A percentile compares a stretch with the other conserved stretches of the same genome.
Conservation (phyloP, 2,888 invertebrate species). For the Spicauda simplicius region DNA sequence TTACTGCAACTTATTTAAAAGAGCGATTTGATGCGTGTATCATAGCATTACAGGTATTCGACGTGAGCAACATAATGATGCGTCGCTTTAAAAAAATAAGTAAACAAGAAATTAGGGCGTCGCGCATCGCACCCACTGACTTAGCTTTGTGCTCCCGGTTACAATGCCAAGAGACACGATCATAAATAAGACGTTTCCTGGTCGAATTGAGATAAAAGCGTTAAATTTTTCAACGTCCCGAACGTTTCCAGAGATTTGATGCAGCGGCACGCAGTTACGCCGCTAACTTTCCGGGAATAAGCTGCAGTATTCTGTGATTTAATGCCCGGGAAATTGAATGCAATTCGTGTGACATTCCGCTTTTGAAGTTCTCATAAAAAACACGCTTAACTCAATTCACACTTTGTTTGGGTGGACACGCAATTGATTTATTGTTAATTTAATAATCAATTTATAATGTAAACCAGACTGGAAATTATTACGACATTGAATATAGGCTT, state of each 20-base stretch:
- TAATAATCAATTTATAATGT: constrained; percentile 46
- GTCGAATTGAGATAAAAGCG: constrained; percentile 62
- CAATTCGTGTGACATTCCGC: constrained; percentile 14
- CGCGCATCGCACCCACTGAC: constrained; percentile 44
- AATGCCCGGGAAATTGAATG: constrained; percentile 25
- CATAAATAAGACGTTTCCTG: constrained; percentile 68
- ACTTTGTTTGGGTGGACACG: constrained; percentile 20
- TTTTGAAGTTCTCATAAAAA: constrained; percentile 31
- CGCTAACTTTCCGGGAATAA: constrained; percentile 48
- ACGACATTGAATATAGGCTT: no score
- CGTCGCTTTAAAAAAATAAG: background rate
- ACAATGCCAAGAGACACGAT: constrained; percentile 50
- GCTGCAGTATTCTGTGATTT: constrained; percentile 33
- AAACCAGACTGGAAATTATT: no score
- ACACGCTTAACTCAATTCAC: constrained; percentile 12
- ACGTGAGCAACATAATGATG: background rate
- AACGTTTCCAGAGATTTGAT: constrained; percentile 50
- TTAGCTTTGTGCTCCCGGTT: constrained; percentile 47
- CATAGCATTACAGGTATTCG: no score
- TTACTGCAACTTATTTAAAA: no score
- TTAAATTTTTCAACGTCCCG: constrained; percentile 58
- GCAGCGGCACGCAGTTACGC: constrained; percentile 42
- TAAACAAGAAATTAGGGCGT: constrained; percentile 46
- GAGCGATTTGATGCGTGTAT: no score
- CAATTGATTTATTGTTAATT: constrained; percentile 39